These are phyloP conservation scores for Lasioglossum figueresi DNA, from an alignment of 2,888 invertebrate species.

Conservation along the genomic window DNA sequence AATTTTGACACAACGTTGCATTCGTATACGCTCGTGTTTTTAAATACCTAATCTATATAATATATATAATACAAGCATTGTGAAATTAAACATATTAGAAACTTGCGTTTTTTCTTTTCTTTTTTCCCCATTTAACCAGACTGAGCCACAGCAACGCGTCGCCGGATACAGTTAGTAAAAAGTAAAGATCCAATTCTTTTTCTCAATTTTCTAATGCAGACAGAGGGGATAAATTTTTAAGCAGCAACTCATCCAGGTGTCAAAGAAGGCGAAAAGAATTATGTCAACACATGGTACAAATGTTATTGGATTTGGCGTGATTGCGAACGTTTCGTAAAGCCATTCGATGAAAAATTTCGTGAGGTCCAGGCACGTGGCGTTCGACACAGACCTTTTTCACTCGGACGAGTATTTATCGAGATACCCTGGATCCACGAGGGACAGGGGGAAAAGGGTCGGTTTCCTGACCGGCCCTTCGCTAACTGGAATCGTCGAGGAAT, in stretches of 20 bases:
- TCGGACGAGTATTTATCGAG: constrained; percentile 22
- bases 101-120: too few species aligned
- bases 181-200: not conserved
- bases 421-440: not conserved
- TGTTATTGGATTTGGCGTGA: not conserved
- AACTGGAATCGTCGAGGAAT: constrained; percentile 19
- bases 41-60: too few species aligned
- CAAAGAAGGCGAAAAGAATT: not conserved
- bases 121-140: too few species aligned
- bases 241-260: not conserved
- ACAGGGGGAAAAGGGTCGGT: not conserved
- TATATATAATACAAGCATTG: too few species aligned
- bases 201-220: not conserved
- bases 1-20: too few species aligned
- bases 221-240: not conserved
- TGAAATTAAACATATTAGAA: too few species aligned
- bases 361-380: not conserved
- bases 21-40: too few species aligned
- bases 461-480: constrained; percentile 3
- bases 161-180: too few species aligned
- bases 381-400: constrained; percentile 6
- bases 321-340: not conserved
- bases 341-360: constrained; percentile 4
- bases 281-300: not conserved
- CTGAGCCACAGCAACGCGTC: too few species aligned